Base-by-base conservation (phyloP, 2,888 invertebrate genomes). In the Ctena decussata region DNA sequence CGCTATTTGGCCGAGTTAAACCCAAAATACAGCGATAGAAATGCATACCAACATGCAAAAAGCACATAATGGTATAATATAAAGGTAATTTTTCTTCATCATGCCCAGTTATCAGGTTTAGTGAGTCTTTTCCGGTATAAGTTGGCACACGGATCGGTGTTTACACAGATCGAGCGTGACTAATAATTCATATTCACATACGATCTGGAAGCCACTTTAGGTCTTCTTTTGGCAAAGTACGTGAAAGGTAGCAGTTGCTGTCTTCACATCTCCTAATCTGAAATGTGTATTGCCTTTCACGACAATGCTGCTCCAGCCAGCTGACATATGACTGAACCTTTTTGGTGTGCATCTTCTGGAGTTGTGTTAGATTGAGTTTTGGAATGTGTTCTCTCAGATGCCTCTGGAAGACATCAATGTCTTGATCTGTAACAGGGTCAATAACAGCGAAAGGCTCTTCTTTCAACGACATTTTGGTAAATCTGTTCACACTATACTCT, bases 251-350 rank as follows among this genome's bases (percentile, higher is more conserved):
- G 70, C 83, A 84, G 6, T 37, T 15, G 24, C 0, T 30, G 71
- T 84, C 79, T 21, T 39, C 57, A 81, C 84, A 86, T 65, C 79
- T 84, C 24, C 72, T 72, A 1, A 87, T 79, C n/a, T 87, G 84
- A 71, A 87, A 84, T 70, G 70, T 70, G 41, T 87, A 83, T 21
- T 83, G 83, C 1, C 53, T 32, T 39, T 70, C 65, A n/a, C 53
- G 35, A 30, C 77, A 82, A 53, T 87, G 82, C 27, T 60, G 72
- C 30, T 80, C 60, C 5, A 73, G 30, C 53, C 57, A 80, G 5
- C n/a, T 41, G 21, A 53, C 46, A 44, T 82, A 82, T 18, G 57
- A 69, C 41, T 15, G 30, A 37, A 75, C 24, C 41, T 69, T 78
- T 15, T 74, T 77, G 32, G 84, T 84, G 46, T 84, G 53, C 0